A percentile compares a stretch with the other conserved stretches of the same genome.
phyloP scores from a whole-genome alignment of 1,140 invertebrate genomes.

The Zaprionus africanus region DNA sequence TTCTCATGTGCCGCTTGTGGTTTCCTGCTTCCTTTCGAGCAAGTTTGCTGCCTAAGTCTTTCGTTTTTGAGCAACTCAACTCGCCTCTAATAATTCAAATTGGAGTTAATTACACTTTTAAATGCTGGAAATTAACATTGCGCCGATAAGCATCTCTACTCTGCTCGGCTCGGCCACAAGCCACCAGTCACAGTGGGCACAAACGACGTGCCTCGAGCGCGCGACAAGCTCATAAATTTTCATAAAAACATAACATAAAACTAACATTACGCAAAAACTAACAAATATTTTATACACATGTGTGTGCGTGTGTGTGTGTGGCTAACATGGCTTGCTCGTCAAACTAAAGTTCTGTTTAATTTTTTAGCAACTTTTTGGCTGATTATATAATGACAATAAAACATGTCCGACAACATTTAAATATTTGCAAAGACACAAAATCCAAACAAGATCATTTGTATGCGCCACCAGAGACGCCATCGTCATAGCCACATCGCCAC shows the following conservation, averaged over 20 bases:
- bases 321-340: not conserved
- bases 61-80: constrained; percentile 44
- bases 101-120: constrained; percentile 81
- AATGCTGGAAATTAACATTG: constrained; percentile 77
- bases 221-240: constrained; percentile 69
- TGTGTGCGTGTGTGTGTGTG: not conserved
- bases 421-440: constrained; percentile 56
- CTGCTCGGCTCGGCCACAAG: constrained; percentile 15
- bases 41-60: constrained; percentile 78
- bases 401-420: constrained; percentile 70
- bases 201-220: constrained; percentile 51
- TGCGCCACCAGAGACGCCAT: constrained; percentile 64
- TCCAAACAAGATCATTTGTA: constrained; percentile 64
- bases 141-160: constrained; percentile 74
- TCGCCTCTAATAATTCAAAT: constrained; percentile 67
- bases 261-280: constrained; percentile 61
- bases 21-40: constrained; percentile 75
- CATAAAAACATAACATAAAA: constrained; percentile 59
- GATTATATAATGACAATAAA: constrained; percentile 80
- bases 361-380: constrained; percentile 69
- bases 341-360: constrained; percentile 42
- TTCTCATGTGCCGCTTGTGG: constrained; percentile 58
- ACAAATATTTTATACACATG: constrained; percentile 4
- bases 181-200: constrained; percentile 36
- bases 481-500: constrained; percentile 17